Evolutionary conservation across 2,113 vertebrate species (phyloP), one percentile per base, ranked within the genome.

Genomic region (Ivindomyrus marchei): DNA sequence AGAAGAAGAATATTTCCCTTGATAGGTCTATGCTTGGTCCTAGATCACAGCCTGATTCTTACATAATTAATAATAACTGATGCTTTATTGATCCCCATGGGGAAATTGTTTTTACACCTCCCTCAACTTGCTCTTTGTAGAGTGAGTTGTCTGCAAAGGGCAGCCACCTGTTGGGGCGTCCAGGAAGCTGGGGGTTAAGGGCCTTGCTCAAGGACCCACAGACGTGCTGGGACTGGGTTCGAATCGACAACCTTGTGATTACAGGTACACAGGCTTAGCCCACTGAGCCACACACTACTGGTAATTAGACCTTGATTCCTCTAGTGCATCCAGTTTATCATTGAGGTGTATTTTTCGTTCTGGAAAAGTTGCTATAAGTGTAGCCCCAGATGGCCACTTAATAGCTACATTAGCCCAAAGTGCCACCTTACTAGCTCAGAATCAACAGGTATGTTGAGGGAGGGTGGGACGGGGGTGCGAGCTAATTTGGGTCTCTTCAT

Each of bases 341-440:
- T 9, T 24, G 83, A 47, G 19, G 92, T 21, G 88, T 89, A 90
- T 93, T 84, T 88, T 90, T 91, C 90, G 90, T 92, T 92, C 17
- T 49, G 84, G 89, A 87, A 91, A 92, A 93, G 74, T 80, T 42
- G 15, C 5, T 80, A 7, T 91, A 88, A 90, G 93, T 93, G 90
- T 89, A 91, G 92, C 91, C 91, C 91, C 94, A 94, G 94, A 94
- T 94, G 94, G 93, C 93, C 92, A 92, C 90, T 90, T 94, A 94
- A 95, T 94, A 94, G 93, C 94, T 92, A 94, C 90, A 92, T 92
- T 93, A 93, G 90, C 92, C 89, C 93, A 90, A 91, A 93, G 93
- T 92, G 92, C 92, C 92, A 91, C 93, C 91, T 92, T 93, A 94
- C 93, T 94, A 93, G 89, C 91, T 80, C 89, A 80, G 91, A 92